A percentile compares a stretch with the other conserved stretches of the same genome.
phyloP scores from a whole-genome alignment of 2,888 invertebrate species.

The Rotaria sp. region DNA sequence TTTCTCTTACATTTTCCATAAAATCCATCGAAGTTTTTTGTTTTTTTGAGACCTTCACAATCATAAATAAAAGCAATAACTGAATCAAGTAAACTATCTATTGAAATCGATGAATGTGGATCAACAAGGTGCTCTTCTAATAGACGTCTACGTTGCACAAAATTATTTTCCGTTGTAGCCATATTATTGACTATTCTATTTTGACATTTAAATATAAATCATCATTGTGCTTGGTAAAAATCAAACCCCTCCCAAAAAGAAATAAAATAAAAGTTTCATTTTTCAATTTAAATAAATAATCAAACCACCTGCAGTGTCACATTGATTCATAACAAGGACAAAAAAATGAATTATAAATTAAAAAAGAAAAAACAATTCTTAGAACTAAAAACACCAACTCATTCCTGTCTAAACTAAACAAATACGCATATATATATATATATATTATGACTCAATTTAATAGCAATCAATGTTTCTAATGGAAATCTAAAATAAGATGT shows the following conservation, averaged over 20 bases:
- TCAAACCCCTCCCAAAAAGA: too few species aligned
- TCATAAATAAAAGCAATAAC: conserved; percentile 38
- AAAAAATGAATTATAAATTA: background rate
- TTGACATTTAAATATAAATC: background rate
- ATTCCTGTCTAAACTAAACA: conserved; percentile 2
- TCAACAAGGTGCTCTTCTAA: conserved; percentile 31
- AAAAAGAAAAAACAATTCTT: background rate
- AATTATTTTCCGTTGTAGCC: conserved; percentile 19
- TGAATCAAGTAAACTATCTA: conserved; percentile 38
- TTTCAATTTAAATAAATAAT: too few species aligned
- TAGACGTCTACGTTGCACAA: conserved; percentile 27
- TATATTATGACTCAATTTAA: conserved; percentile 19
- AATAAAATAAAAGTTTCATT: too few species aligned
- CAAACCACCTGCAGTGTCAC: background rate
- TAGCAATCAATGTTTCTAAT: too few species aligned
- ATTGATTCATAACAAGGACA: background rate
- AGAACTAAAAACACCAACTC: background rate
- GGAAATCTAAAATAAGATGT: too few species aligned
- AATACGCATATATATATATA: background rate
- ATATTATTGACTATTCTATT: conserved; percentile 8
- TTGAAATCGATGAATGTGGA: conserved; percentile 32
- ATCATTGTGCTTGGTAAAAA: too few species aligned
- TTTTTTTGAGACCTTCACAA: conserved; percentile 40
- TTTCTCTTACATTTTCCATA: conserved; percentile 30
- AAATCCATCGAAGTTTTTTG: conserved; percentile 39